Evolutionary conservation across 2,113 vertebrate species (phyloP).

Genomic region (Calidris pugnax): DNA sequence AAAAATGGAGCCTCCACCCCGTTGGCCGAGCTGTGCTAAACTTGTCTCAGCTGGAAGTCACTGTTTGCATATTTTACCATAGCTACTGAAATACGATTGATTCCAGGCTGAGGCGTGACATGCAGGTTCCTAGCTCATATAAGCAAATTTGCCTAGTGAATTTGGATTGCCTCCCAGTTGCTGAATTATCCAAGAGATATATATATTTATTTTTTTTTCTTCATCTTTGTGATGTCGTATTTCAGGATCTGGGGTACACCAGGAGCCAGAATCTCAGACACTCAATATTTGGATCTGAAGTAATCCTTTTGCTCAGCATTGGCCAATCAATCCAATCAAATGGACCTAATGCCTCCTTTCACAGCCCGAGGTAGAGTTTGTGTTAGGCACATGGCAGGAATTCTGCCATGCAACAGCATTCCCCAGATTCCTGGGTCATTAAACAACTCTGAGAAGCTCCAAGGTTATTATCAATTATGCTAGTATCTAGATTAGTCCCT

Average conservation of each 20-base stretch:
- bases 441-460: not conserved
- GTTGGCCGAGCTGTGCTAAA: not conserved
- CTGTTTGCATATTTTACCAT: constrained; percentile 33
- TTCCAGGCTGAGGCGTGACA: constrained; percentile 39
- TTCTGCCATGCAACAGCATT: constrained; percentile 14
- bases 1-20: constrained; percentile 10
- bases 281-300: not conserved
- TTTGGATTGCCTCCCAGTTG: constrained; percentile 14
- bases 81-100: constrained; percentile 21
- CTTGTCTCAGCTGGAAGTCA: constrained; percentile 56
- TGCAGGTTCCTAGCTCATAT: not conserved
- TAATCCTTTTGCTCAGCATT: not conserved
- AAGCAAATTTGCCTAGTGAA: not conserved
- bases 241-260: not conserved
- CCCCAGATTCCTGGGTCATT: constrained; percentile 40
- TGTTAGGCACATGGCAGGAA: not conserved
- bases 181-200: not conserved
- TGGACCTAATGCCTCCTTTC: not conserved
- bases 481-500: constrained; percentile 5
- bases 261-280: not conserved
- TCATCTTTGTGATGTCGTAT: not conserved
- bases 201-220: not conserved
- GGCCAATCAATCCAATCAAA: not conserved
- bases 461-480: constrained; percentile 61
- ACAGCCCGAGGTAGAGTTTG: not conserved